Conservation (phyloP, 2,888 invertebrate genomes). For the Drosophila atroscutellata region DNA sequence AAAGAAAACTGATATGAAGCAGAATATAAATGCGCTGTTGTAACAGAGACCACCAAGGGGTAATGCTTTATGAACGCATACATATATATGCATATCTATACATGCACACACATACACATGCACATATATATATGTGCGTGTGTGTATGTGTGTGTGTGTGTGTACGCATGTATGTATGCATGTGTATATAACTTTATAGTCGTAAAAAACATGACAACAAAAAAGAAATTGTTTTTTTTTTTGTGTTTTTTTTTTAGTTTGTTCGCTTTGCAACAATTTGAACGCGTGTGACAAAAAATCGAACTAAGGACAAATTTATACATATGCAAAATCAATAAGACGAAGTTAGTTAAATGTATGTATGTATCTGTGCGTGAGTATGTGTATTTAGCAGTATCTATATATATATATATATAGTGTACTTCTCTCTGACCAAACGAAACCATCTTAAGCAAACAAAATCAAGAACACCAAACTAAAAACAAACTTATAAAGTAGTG, state of each 20-base stretch:
- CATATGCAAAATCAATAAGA: slow-evolving; percentile 16
- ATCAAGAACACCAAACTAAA: background rate
- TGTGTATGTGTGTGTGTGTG: background rate
- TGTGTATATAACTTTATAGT: slow-evolving; percentile 21
- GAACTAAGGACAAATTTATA: slow-evolving; percentile 32
- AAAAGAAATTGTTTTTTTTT: slow-evolving; percentile 8
- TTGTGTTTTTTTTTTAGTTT: background rate
- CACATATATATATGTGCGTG: background rate
- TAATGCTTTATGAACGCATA: slow-evolving; percentile 81
- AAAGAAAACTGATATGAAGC: slow-evolving; percentile 11
- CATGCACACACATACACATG: background rate
- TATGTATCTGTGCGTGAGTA: slow-evolving; percentile 3
- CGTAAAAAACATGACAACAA: slow-evolving; percentile 19
- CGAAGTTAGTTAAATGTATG: slow-evolving; percentile 8
- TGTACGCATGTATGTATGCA: background rate
- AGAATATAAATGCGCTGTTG: slow-evolving; percentile 73
- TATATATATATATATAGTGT: background rate
- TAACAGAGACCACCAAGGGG: slow-evolving; percentile 85
- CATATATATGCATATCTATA: slow-evolving; percentile 15
- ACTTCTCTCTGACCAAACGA: slow-evolving; percentile 46
- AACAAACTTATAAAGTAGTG: slow-evolving; percentile 1
- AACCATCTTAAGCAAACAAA: slow-evolving; percentile 24
- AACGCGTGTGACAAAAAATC: slow-evolving; percentile 40
- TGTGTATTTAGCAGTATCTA: background rate
- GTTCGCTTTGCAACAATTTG: slow-evolving; percentile 22